phyloP scores from a whole-genome alignment of 2,113 vertebrate species.

The Cercocebus atys region DNA sequence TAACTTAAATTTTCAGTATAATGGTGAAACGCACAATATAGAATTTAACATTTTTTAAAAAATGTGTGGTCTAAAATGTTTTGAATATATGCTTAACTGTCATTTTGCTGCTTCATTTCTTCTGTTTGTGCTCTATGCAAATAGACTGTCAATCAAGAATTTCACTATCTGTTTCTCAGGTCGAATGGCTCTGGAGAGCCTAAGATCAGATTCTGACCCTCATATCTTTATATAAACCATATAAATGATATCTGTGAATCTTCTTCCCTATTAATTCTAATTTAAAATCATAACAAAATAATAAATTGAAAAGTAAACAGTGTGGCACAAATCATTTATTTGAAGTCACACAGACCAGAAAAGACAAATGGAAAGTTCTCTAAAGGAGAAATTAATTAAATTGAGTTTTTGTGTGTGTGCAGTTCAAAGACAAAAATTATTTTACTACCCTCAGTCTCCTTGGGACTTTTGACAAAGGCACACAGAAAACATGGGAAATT shows the following conservation, averaged over 20 bases:
- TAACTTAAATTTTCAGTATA: not conserved
- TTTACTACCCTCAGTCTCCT: not conserved
- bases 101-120: not conserved
- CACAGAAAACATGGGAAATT: not conserved
- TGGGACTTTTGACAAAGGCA: not conserved
- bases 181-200: not conserved
- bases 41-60: not conserved
- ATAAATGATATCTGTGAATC: not conserved
- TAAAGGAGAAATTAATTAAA: slow-evolving; percentile 23
- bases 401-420: not conserved
- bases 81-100: not conserved
- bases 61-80: not conserved
- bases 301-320: not conserved
- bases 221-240: not conserved
- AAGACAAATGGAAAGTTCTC: slow-evolving; percentile 7
- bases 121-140: not conserved
- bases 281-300: slow-evolving; percentile 31
- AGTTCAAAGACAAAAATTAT: slow-evolving; percentile 18
- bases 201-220: not conserved
- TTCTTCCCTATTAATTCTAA: not conserved
- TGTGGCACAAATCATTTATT: slow-evolving; percentile 1
- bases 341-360: slow-evolving; percentile 13
- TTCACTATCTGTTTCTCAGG: not conserved
- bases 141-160: not conserved
- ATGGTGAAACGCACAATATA: not conserved